phyloP scores from a whole-genome alignment of 2,797 vertebrate genomes.

The Typhlichthys subterraneus region DNA sequence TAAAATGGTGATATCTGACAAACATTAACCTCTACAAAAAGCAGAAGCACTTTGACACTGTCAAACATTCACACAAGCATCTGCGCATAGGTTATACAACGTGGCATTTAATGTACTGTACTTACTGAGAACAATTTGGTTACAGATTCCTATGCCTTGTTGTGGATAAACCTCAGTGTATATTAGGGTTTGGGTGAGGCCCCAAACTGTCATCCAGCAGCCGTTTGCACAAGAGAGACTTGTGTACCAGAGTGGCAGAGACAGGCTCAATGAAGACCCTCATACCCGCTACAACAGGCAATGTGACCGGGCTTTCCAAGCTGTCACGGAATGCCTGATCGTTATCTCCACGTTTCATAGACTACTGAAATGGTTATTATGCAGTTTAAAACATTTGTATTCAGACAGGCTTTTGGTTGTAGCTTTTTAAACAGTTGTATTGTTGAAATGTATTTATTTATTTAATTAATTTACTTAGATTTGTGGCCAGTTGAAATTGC shows the following conservation, averaged over 20 bases:
- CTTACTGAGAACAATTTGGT: slow-evolving; percentile 70
- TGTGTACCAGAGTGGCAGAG: slow-evolving; percentile 27
- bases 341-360: too few species aligned
- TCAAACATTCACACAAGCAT: slow-evolving; percentile 17
- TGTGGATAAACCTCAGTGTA: slow-evolving; percentile 43
- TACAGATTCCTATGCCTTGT: slow-evolving; percentile 63
- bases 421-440: too few species aligned
- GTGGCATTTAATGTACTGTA: slow-evolving; percentile 63
- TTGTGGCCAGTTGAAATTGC: slow-evolving; percentile 1
- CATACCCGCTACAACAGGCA: slow-evolving; percentile 6
- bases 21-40: slow-evolving; percentile 18
- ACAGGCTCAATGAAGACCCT: slow-evolving; percentile 38
- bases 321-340: too few species aligned
- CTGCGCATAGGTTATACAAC: slow-evolving; percentile 7
- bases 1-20: slow-evolving; percentile 11
- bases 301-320: too few species aligned
- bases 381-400: too few species aligned
- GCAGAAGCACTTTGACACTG: slow-evolving; percentile 21
- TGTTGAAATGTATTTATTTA: too few species aligned
- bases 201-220: slow-evolving; percentile 33
- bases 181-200: slow-evolving; percentile 36
- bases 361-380: too few species aligned
- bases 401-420: too few species aligned
- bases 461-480: too few species aligned
- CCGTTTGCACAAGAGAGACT: slow-evolving; percentile 59